Conservation (phyloP, 2,113 vertebrate genomes). For the Ptyas mucosa region DNA sequence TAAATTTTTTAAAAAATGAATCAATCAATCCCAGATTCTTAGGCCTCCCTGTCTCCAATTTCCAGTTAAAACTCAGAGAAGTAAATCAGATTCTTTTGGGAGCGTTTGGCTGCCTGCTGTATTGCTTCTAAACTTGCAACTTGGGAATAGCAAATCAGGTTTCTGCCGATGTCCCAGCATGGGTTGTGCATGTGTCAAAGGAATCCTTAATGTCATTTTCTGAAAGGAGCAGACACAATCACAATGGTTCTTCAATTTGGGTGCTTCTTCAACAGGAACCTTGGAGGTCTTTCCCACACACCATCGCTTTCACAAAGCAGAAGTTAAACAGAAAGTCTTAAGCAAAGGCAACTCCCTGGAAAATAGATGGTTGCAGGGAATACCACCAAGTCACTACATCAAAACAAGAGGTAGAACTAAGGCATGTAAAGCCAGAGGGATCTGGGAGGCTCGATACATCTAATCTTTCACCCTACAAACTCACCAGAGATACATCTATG, state of each 20-base stretch:
- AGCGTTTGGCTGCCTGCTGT: neutral
- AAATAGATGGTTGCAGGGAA: neutral
- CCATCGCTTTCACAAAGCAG: neutral
- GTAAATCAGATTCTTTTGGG: neutral
- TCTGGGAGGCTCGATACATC: neutral
- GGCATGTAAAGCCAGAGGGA: neutral
- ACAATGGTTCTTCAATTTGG: neutral
- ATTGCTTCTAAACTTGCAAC: neutral
- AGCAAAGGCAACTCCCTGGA: neutral
- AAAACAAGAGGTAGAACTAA: neutral
- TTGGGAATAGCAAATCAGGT: neutral
- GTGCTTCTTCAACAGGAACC: neutral
- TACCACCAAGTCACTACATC: neutral
- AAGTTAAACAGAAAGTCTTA: neutral
- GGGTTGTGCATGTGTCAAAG: neutral
- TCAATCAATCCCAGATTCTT: neutral
- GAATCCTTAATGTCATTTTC: neutral
- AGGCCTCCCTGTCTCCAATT: neutral
- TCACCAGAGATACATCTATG: neutral
- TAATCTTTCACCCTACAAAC: neutral
- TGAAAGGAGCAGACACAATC: neutral
- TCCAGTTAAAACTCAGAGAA: neutral
- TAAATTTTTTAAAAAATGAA: neutral
- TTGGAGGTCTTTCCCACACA: too few relatives aligned
- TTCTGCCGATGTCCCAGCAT: neutral